These are phyloP conservation scores for Drosophila cardini DNA, from an alignment of 1,140 invertebrate genomes.

Conservation along the genomic window DNA sequence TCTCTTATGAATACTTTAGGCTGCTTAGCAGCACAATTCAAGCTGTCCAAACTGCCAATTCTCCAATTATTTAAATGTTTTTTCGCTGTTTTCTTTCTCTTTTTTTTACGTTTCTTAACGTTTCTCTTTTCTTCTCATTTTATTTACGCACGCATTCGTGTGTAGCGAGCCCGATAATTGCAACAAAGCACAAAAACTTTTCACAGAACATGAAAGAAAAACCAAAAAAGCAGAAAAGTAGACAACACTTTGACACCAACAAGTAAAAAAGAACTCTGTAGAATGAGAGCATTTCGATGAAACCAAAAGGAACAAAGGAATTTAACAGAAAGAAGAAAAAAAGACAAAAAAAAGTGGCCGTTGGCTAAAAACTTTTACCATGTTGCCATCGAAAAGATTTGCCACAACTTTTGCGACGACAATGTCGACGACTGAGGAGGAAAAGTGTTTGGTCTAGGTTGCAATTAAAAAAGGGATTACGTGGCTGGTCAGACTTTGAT, in stretches of 20 bases:
- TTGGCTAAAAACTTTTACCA: slow-evolving; percentile 48
- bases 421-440: slow-evolving; percentile 3
- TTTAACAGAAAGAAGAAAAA: background rate
- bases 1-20: slow-evolving; percentile 65
- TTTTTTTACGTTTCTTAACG: slow-evolving; percentile 26
- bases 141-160: slow-evolving; percentile 78
- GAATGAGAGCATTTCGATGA: slow-evolving; percentile 35
- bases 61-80: slow-evolving; percentile 73
- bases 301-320: slow-evolving; percentile 26
- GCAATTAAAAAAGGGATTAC: slow-evolving; percentile 82
- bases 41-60: slow-evolving; percentile 47
- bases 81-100: slow-evolving; percentile 7
- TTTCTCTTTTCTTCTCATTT: slow-evolving; percentile 37
- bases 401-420: slow-evolving; percentile 38
- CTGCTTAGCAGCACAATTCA: slow-evolving; percentile 28
- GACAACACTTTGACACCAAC: slow-evolving; percentile 71
- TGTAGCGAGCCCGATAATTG: slow-evolving; percentile 78
- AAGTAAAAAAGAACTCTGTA: slow-evolving; percentile 14
- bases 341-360: slow-evolving; percentile 33
- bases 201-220: slow-evolving; percentile 46
- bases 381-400: slow-evolving; percentile 44
- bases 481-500: slow-evolving; percentile 65
- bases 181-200: slow-evolving; percentile 66
- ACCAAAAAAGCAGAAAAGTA: slow-evolving; percentile 55
- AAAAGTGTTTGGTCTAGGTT: slow-evolving; percentile 51